Conservation (phyloP, 2,888 invertebrate genomes). For the Zaprionus obscuricornis region DNA sequence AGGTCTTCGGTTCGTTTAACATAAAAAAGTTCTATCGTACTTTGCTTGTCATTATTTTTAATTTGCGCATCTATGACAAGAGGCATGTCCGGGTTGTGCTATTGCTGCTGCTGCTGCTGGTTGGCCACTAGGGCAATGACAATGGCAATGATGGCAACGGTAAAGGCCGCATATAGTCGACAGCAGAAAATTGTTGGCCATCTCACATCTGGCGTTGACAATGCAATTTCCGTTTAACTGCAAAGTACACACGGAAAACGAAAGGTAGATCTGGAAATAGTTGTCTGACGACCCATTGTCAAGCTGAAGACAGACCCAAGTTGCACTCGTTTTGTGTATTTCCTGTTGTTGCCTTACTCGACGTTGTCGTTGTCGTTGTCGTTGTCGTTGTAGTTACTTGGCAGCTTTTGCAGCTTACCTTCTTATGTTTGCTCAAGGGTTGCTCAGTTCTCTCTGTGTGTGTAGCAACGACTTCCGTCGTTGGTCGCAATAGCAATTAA, state of each 20-base stretch:
- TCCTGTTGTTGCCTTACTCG: constrained; percentile 41
- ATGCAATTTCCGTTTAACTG: constrained; percentile 68
- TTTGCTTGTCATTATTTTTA: constrained; percentile 61
- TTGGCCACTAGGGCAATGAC: constrained; percentile 7
- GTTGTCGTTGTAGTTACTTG: constrained; percentile 24
- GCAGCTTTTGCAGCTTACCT: too few relatives aligned
- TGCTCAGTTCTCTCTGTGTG: constrained; percentile 27
- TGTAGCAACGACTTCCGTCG: constrained; percentile 20
- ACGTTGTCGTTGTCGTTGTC: constrained; percentile 26
- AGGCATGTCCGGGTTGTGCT: constrained; percentile 3
- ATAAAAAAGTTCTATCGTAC: too few relatives aligned
- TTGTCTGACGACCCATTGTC: too few relatives aligned
- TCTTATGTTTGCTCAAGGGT: too few relatives aligned
- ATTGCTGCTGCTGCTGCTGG: too few relatives aligned
- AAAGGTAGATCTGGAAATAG: constrained; percentile 9
- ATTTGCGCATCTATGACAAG: constrained; percentile 65
- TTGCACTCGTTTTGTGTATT: constrained; percentile 36
- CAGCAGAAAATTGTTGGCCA: constrained; percentile 20
- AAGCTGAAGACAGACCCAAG: constrained; percentile 13
- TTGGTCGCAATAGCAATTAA: constrained; percentile 55
- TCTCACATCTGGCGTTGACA: constrained; percentile 65
- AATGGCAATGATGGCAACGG: neutral
- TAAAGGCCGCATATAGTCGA: too few relatives aligned
- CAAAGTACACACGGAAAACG: constrained; percentile 38
- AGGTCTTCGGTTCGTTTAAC: too few relatives aligned